phyloP scores from a whole-genome alignment of 2,113 vertebrate species.

The Mesoclemmys tuberculata region DNA sequence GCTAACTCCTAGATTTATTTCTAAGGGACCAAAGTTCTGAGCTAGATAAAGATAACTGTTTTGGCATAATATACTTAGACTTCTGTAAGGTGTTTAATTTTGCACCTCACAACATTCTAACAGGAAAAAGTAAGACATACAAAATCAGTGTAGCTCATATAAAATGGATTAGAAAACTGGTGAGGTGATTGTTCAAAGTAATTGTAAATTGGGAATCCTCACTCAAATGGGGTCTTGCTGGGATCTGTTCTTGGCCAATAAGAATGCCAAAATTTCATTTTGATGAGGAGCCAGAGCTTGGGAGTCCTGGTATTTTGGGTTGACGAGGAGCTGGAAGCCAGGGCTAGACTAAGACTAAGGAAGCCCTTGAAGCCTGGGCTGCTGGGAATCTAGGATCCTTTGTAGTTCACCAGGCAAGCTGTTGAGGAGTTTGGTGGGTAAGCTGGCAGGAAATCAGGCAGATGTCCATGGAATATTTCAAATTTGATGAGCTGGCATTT shows the following conservation, averaged over 20 bases:
- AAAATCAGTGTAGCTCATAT: not conserved
- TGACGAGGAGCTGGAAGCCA: accelerated
- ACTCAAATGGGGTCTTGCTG: not conserved
- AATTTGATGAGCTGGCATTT: not conserved
- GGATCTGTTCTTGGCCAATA: not conserved
- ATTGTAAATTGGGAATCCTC: constrained; percentile 16
- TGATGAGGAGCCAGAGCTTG: not conserved
- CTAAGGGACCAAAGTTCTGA: constrained; percentile 24
- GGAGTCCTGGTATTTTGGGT: not conserved
- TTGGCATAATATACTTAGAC: constrained; percentile 1
- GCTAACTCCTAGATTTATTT: not conserved
- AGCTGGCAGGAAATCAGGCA: accelerated
- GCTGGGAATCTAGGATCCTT: accelerated
- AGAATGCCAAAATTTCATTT: accelerated
- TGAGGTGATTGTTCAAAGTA: constrained; percentile 43
- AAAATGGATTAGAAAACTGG: constrained; percentile 22
- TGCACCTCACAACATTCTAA: not conserved
- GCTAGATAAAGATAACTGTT: constrained; percentile 14
- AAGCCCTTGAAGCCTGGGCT: accelerated
- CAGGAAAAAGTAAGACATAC: constrained; percentile 4
- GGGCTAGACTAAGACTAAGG: not conserved
- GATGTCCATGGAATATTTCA: accelerated
- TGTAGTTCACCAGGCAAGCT: accelerated
- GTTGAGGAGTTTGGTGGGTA: not conserved
- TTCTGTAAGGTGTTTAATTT: not conserved